Evolutionary conservation across 2,888 invertebrate species (phyloP).

Genomic region (Trissonchulus latispiculum): DNA sequence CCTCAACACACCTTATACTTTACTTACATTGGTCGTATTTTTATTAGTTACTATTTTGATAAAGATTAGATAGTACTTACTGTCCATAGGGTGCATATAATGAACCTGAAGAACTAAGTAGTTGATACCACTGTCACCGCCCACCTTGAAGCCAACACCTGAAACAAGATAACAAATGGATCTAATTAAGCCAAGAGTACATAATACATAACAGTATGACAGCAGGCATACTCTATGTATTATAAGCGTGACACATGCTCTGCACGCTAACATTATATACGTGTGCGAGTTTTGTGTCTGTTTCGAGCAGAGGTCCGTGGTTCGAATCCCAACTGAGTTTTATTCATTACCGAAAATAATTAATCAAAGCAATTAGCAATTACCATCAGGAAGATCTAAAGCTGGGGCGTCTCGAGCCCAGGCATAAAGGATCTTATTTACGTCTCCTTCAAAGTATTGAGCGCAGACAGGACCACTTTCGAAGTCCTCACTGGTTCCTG

Average conservation of each 20-base stretch:
- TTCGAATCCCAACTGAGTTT: neutral
- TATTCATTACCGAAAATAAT: no score
- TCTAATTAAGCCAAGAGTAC: no score
- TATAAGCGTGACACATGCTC: no score
- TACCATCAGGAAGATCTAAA: slow-evolving; percentile 62
- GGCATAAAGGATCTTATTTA: slow-evolving; percentile 63
- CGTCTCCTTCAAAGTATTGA: slow-evolving; percentile 45
- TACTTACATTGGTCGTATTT: no score
- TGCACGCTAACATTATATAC: no score
- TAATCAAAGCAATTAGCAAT: no score
- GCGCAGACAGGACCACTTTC: slow-evolving; percentile 62
- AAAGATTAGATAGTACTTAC: neutral
- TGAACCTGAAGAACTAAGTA: slow-evolving; percentile 89
- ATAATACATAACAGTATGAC: no score
- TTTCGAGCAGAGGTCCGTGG: no score
- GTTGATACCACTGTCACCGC: slow-evolving; percentile 66
- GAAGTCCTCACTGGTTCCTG: slow-evolving; percentile 43
- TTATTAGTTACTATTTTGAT: no score
- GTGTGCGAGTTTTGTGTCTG: no score
- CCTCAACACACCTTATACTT: no score
- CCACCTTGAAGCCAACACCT: slow-evolving; percentile 68
- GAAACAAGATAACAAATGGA: neutral
- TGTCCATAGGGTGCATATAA: slow-evolving; percentile 50
- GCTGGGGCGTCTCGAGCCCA: slow-evolving; percentile 86
- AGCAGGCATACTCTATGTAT: no score